Base-by-base conservation (phyloP, 2,797 vertebrate genomes). In the Kryptopterus vitreolus region DNA sequence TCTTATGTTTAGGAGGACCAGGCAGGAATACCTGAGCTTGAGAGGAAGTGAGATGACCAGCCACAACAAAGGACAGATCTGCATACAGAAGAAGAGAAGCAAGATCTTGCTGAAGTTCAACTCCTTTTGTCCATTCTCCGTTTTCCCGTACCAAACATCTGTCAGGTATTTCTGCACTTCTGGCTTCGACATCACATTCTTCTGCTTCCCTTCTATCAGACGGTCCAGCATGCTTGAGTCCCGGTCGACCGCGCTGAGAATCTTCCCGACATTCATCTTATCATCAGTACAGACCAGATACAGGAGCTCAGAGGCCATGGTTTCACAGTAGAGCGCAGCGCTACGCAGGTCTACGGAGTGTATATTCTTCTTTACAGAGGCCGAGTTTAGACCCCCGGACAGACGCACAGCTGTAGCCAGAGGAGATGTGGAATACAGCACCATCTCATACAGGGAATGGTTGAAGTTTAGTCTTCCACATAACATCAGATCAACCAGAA, bases 401-500 rank as follows among this genome's bases (percentile, higher is more conserved):
- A 92, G 88, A 65, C 89, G 90, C 48, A 91, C 83, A 0, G 89
- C 87, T 0, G 90, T 89, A 82, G 88, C 87, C 85, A 91, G 81
- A 3, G 91, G 91, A 6, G 89, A 84, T 0, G 75, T 10, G 0
- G 89, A 89, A 72, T 89, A 86, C 26, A 92, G 85, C 29, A 90
- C 85, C 18, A 89, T 82, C 79, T 92, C 89, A 50, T 89, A 87
- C 69, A 90, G 85, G 18, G 87, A 82, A 4, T 77, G 50, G 83
- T 91, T 88, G 31, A 77, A 75, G 72, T 89, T 91, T 74, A 90
- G 82, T 48, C 85, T 88, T 24, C 90, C 89, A 3, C 89, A 92
- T 20, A 91, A 88, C 90, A 92, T 91, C 77, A 92, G 84, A 80
- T 92, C 89, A 59, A 91, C 89, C 20, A 91, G 81, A 65, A 91